Base-by-base conservation (phyloP, 2,888 invertebrate genomes). In the Pecten maximus region DNA sequence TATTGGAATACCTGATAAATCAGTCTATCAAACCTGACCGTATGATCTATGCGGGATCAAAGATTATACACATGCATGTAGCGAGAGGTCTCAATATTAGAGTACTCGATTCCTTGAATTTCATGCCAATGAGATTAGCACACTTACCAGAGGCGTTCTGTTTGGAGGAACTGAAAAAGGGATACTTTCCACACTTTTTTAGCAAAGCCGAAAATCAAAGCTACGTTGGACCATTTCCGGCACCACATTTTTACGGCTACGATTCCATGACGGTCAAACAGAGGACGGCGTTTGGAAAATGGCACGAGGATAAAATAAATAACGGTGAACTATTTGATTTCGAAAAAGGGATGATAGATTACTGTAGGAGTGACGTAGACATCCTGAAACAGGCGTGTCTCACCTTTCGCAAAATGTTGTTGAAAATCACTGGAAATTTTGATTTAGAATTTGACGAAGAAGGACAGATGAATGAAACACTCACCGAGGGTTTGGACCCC, bases 131-230 rank as follows among this genome's bases (percentile, higher is more conserved):
- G 92, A 89, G 89, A 40, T 88, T 93, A 48, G 74, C 91, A 28
- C 86, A 35, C 1, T 87, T 93, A 35, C 92, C 93, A 8, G 87
- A 89, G 87, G 90, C 93, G 3, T 94, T 93, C 35, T 90, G 88
- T 39, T 89, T 92, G 40, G 60, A 89, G 12, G 92, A 91, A 44
- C 60, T 92, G 89, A 88, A 90, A 28, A 94, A 92, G 40, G 93
- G 93, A 23, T 93, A 92, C 50, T 93, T 94, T 87, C 93, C 93
- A 12, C 92, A 94, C 87, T 90, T 88, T 40, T 92, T 54, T n/a
- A 92, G 91, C 88, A 89, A 60, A 0, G 86, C 28, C 8, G 92
- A 92, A 60, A 91, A 94, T 74, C 92, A 92, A 89, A 40, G 87
- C 44, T 94, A 94, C 88, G 50, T 89, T 40, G 93, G 93, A 40